Evolutionary conservation across 2,113 vertebrate species (phyloP).

Genomic region (Nettapus auritus): DNA sequence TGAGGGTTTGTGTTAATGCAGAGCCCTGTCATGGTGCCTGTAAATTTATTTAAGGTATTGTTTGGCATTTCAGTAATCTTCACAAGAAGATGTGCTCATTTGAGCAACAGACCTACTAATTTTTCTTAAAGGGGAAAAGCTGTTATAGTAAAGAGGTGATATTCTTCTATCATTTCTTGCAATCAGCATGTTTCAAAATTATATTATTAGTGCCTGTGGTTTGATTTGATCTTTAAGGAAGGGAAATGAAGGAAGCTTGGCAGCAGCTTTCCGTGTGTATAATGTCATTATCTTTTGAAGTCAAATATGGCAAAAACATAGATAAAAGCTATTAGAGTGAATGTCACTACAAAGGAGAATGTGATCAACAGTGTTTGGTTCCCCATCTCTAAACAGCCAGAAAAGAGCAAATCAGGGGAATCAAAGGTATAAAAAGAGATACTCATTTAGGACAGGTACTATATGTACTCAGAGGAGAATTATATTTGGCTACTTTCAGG

Average conservation of each 20-base stretch:
- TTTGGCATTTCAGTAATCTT: neutral
- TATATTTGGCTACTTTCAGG: neutral
- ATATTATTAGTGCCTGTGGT: neutral
- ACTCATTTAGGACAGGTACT: accelerated
- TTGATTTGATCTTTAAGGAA: conserved; percentile 3
- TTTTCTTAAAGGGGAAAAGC: neutral
- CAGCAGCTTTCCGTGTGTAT: neutral
- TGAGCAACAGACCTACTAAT: neutral
- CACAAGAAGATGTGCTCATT: neutral
- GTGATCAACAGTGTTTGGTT: neutral
- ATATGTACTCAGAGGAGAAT: neutral
- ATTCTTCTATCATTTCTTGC: neutral
- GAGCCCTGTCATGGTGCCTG: neutral
- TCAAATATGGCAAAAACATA: neutral
- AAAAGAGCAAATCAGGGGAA: neutral
- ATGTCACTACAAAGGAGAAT: neutral
- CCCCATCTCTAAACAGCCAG: neutral
- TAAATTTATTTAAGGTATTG: neutral
- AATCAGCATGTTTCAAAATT: neutral
- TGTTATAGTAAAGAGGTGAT: neutral
- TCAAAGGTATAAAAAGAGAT: neutral
- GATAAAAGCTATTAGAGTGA: neutral
- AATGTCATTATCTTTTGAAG: conserved; percentile 25
- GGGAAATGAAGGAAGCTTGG: neutral
- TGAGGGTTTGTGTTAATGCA: neutral